Evolutionary conservation across 2,888 invertebrate species (phyloP), one percentile per base, ranked within the genome.

Genomic region (Drosophila cracens): DNA sequence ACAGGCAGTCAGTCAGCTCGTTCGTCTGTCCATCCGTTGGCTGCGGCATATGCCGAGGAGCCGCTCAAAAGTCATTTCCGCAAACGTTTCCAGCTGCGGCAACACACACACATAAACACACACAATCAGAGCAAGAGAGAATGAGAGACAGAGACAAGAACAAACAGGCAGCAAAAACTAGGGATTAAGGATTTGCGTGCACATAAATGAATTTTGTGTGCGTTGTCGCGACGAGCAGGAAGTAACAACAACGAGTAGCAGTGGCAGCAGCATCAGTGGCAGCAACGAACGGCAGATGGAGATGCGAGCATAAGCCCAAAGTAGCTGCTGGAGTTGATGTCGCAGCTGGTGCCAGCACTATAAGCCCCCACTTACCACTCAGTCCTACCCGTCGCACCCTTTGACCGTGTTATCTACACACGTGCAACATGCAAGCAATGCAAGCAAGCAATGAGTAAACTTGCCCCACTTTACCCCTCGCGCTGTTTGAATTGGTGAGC

Each of bases 31-130:
- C 40, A 43, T 57, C 52, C 62, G 54, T 31, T 65, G 65, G 31
- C 60, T 74, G 61, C 65, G 68, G 71, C 90, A 83, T 81, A 79
- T 81, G 84, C 80, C 79, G 76, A 70, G 74, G 82, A 82, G 77
- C 90, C 88, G 89, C 90, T 86, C 85, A 89, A 87, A 87, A 90
- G 87, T 90, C 89, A 87, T 87, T 87, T 87, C 90, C 87, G 90
- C 90, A 80, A 87, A 80, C 87, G 83, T 78, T 90, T 81, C 77
- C 86, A 87, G 89, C 72, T 70, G 76, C 63, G 79, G 73, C 59
- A 54, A 70, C 70, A 67, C 46, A 70, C 46, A 70, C 62, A 73
- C 48, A 36, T 8, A 34, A 10, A 29, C 40, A 58, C 16, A 61
- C 36, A 56, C 36, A 25, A 40, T 29, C 25, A 27, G 4, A 16